Conservation (phyloP, 2,113 vertebrate species). For the Narcine bancroftii region DNA sequence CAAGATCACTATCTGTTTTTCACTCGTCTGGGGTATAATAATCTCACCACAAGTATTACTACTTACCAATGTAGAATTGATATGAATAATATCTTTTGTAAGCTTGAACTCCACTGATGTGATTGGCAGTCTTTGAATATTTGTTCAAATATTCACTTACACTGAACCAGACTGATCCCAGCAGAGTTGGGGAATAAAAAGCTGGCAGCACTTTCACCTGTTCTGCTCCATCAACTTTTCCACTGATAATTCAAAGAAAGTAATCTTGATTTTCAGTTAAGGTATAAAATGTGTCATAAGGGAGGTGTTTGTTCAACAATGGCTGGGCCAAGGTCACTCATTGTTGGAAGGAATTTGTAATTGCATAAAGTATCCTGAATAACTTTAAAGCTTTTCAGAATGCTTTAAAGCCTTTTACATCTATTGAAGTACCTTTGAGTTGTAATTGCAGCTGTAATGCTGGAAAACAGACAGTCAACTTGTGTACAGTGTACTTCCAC, state of each 20-base stretch:
- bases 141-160: background rate
- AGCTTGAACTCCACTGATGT: background rate
- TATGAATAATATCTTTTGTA: too few species aligned
- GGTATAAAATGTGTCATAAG: background rate
- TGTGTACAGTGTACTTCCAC: too few species aligned
- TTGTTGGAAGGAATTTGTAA: too few species aligned
- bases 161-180: background rate
- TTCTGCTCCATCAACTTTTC: background rate
- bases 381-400: too few species aligned
- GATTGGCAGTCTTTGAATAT: background rate
- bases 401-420: too few species aligned
- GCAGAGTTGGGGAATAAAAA: background rate
- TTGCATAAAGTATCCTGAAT: too few species aligned
- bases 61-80: too few species aligned
- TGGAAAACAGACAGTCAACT: too few species aligned
- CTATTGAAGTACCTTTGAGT: too few species aligned
- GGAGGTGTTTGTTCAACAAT: background rate
- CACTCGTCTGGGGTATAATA: too few species aligned
- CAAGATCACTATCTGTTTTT: too few species aligned
- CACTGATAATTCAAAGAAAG: background rate
- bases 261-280: background rate
- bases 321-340: background rate
- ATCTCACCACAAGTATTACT: background rate
- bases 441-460: too few species aligned
- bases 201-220: background rate